Conservation (phyloP, 2,888 invertebrate species). For the Polydesmus complanatus region DNA sequence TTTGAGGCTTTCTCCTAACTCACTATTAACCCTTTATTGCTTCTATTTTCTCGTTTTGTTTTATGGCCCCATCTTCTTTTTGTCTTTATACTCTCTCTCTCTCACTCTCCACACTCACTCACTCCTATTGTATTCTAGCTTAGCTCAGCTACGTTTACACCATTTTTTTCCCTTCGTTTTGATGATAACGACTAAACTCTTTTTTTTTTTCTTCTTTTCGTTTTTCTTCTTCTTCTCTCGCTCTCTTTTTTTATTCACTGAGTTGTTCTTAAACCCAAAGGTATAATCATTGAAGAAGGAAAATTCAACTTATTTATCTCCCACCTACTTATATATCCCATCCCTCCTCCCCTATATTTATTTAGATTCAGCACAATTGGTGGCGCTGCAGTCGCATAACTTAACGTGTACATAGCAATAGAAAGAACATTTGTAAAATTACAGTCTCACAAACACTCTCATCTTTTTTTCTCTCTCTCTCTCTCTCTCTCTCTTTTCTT, state of each 20-base stretch:
- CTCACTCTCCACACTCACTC: not conserved
- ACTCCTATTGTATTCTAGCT: not conserved
- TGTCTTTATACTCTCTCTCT: not conserved
- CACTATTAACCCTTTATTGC: not conserved
- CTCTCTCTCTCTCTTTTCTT: not conserved
- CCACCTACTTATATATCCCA: not conserved
- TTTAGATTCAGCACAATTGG: not conserved
- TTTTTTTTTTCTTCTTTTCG: not conserved
- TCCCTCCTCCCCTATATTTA: not conserved
- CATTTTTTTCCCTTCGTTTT: not conserved
- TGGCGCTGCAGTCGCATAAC: not conserved
- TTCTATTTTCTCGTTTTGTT: not conserved
- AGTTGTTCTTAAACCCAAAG: not conserved
- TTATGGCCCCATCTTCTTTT: not conserved
- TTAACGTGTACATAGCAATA: not conserved
- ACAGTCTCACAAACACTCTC: not conserved
- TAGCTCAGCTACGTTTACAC: not conserved
- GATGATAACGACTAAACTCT: not conserved
- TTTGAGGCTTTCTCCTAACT: not conserved
- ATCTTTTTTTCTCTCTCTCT: not conserved
- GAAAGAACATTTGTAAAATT: not conserved
- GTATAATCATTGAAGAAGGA: not conserved
- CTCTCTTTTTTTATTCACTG: no score
- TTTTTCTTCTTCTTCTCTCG: no score
- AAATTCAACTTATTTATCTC: not conserved